These are phyloP conservation scores for Allobates femoralis DNA, from an alignment of 2,797 vertebrate genomes.

Conservation along the genomic window DNA sequence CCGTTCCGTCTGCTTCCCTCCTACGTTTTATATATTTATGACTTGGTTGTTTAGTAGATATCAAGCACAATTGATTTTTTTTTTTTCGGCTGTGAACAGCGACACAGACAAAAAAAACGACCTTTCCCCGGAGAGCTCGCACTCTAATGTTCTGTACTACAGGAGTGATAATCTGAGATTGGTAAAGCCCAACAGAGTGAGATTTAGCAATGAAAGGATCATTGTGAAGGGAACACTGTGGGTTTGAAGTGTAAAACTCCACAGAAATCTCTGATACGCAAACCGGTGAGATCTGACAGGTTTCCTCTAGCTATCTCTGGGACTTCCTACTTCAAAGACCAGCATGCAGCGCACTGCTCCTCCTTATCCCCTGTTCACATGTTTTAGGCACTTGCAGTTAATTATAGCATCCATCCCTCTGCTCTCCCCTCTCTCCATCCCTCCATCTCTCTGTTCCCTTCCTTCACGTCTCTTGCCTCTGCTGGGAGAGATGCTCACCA, in stretches of 20 bases:
- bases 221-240: constrained; percentile 38
- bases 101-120: constrained; percentile 24
- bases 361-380: constrained; percentile 57
- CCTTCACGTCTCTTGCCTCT: constrained; percentile 78
- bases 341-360: constrained; percentile 36
- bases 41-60: constrained; percentile 23
- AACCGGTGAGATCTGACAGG: constrained; percentile 51
- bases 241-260: constrained; percentile 57
- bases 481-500: constrained; percentile 85
- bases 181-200: constrained; percentile 41
- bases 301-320: constrained; percentile 57
- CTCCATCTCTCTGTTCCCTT: constrained; percentile 69
- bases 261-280: constrained; percentile 50
- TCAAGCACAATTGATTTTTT: constrained; percentile 29
- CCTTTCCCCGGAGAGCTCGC: constrained; percentile 44
- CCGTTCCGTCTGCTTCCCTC: neutral
- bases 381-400: constrained; percentile 72
- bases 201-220: constrained; percentile 52
- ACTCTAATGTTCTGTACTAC: constrained; percentile 55
- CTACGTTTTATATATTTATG: constrained; percentile 18
- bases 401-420: constrained; percentile 75
- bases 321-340: constrained; percentile 60
- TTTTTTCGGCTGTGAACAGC: constrained; percentile 8
- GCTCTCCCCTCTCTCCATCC: constrained; percentile 51
- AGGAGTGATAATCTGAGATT: constrained; percentile 36